Base-by-base conservation (phyloP, 2,888 invertebrate genomes). In the Pheosia tremula region DNA sequence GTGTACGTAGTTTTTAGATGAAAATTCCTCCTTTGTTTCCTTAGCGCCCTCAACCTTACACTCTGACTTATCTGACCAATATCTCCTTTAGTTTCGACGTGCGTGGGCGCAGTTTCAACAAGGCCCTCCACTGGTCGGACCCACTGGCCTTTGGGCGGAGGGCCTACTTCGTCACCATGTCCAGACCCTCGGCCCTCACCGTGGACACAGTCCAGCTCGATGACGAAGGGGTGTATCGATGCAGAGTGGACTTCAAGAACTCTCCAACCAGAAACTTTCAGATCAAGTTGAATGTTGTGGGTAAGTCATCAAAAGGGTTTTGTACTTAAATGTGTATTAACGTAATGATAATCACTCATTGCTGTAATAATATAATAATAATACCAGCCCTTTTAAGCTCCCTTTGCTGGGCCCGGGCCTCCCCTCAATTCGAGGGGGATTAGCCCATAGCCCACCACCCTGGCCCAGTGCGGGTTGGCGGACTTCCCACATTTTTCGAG, bases 181-280 rank as follows among this genome's bases (percentile, higher is more conserved):
- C 97, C 52, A 95, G 96, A 69, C 97, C 97, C 8, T 97, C 98
- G 5, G 96, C 96, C 43, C 94, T 98, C 69, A 96, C 96, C 47
- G 95, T 98, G 75, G 97, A 97, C 77, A 96, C 97, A 62, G 97
- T 98, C 55, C 96, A 97, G 84, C 92, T 97, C 68, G 96, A 97
- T 79, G 98, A 98, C 81, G 97, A 97, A 80, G 98, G 98, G 54
- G 88, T 95, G 62, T 98, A 98, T 91, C 94, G 98, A 69, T 98
- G 98, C 87, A 94, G 98, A 66, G 98, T 98, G 49, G 98, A 98
- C 92, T 98, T 98, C 88, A 96, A 97, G 80, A 97, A 97, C 80
- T 97, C 97, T 0, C 97, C 98, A 13, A 98, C 98, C 4, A 95
- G 97, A 77, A 98, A 97, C 88, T 97, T 97, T 84, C 96, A 97